These are phyloP conservation scores for Aphrophora alni DNA, from an alignment of 2,888 invertebrate species.

Conservation along the genomic window DNA sequence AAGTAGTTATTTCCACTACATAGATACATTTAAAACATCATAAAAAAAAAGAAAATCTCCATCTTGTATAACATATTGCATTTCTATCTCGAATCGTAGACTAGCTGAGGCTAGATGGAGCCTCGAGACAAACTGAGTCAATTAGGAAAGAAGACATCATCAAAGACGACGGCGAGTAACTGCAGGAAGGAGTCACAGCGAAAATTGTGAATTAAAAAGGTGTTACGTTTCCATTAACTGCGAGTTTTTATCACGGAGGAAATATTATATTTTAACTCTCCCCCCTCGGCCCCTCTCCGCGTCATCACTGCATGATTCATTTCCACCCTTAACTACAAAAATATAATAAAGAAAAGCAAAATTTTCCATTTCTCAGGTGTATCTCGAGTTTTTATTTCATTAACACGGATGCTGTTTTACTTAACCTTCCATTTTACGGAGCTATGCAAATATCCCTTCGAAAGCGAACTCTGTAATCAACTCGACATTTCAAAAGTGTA, in stretches of 20 bases:
- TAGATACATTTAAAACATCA: no score
- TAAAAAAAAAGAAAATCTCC: no score
- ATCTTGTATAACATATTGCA: no score
- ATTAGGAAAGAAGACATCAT: constrained; percentile 26
- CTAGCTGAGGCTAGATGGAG: neutral
- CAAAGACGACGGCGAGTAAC: constrained; percentile 28
- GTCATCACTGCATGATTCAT: constrained; percentile 33
- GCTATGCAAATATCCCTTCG: neutral
- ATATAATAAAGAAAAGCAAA: constrained; percentile 44
- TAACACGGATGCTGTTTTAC: constrained; percentile 24
- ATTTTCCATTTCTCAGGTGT: constrained; percentile 43
- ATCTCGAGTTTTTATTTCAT: constrained; percentile 43
- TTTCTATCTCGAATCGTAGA: no score
- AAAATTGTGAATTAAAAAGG: constrained; percentile 43
- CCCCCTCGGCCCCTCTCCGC: constrained; percentile 32
- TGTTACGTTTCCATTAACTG: constrained; percentile 41
- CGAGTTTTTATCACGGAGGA: constrained; percentile 44
- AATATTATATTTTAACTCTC: constrained; percentile 49
- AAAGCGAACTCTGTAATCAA: neutral
- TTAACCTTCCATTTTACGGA: neutral
- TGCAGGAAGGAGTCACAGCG: constrained; percentile 2
- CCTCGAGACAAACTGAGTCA: neutral
- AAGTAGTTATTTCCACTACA: no score
- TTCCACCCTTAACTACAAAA: constrained; percentile 33
- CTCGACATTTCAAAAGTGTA: neutral